Conservation (phyloP, 2,888 invertebrate genomes). For the Cryptophagus acutangulus region DNA sequence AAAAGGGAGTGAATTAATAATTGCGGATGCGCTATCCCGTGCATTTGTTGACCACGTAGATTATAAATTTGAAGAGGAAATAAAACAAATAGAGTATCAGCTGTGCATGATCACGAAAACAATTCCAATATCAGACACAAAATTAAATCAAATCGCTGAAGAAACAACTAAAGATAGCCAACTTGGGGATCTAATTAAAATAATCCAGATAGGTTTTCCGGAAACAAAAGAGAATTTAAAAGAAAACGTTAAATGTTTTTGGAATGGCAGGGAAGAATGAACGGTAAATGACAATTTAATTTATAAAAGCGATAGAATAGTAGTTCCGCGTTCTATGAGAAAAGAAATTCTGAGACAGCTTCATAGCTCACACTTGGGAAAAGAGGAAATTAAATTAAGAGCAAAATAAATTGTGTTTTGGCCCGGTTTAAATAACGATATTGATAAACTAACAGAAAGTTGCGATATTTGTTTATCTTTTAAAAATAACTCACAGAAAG, state of each 20-base stretch:
- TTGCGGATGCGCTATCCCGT: slow-evolving; percentile 26
- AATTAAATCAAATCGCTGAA: background rate
- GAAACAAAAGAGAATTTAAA: slow-evolving; percentile 2
- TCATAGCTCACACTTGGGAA: slow-evolving; percentile 11
- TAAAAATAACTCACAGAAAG: slow-evolving; percentile 7
- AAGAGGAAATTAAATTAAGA: slow-evolving; percentile 9
- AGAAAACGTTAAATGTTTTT: background rate
- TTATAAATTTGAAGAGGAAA: slow-evolving; percentile 7
- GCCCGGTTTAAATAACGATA: slow-evolving; percentile 13
- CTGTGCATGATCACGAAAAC: slow-evolving; percentile 10
- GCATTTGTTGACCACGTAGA: slow-evolving; percentile 8
- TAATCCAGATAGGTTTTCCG: slow-evolving; percentile 11
- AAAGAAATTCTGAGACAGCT: slow-evolving; percentile 6
- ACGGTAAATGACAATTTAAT: slow-evolving; percentile 2
- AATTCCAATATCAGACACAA: slow-evolving; percentile 4
- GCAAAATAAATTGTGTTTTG: slow-evolving; percentile 10
- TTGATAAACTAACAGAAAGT: slow-evolving; percentile 7
- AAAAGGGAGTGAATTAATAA: slow-evolving; percentile 22
- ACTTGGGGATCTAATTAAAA: slow-evolving; percentile 5
- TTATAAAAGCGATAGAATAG: slow-evolving; percentile 9
- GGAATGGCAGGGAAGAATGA: slow-evolving; percentile 4
- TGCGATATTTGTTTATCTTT: slow-evolving; percentile 7
- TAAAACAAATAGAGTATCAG: slow-evolving; percentile 9
- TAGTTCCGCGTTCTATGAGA: slow-evolving; percentile 3
- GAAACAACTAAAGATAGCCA: slow-evolving; percentile 6